These are phyloP conservation scores for Habrosyne pyritoides DNA, from an alignment of 2,888 invertebrate species.

Conservation along the genomic window DNA sequence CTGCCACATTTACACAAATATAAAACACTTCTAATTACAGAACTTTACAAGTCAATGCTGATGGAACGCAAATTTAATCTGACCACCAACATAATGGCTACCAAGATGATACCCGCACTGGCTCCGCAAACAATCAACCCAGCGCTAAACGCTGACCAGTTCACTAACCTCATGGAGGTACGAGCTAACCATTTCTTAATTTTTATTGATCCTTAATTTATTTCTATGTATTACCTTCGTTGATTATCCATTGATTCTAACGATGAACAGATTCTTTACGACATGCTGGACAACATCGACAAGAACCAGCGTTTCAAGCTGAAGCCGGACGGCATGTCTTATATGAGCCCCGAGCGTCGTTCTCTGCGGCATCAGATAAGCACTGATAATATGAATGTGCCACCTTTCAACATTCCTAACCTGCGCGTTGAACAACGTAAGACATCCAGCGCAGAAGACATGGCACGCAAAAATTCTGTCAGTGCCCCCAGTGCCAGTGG, in stretches of 20 bases:
- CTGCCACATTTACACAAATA: conserved; percentile 10
- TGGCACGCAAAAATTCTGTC: conserved; percentile 94
- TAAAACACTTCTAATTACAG: conserved; percentile 79
- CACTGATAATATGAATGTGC: conserved; percentile 93
- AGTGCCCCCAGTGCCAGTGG: conserved; percentile 70
- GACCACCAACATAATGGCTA: conserved; percentile 95
- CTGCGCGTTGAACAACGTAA: conserved; percentile 93
- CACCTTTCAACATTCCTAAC: conserved; percentile 94
- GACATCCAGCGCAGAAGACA: conserved; percentile 95
- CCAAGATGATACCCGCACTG: conserved; percentile 95
- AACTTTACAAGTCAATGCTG: conserved; percentile 95
- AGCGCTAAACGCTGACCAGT: conserved; percentile 64
- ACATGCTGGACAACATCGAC: conserved; percentile 96
- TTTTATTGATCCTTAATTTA: conserved; percentile 1
- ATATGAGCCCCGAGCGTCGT: conserved; percentile 90
- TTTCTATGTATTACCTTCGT: too few species aligned
- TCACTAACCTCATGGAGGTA: conserved; percentile 72
- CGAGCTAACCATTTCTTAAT: not conserved
- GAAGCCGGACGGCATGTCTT: conserved; percentile 90
- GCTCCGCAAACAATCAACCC: conserved; percentile 97
- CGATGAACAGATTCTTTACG: conserved; percentile 88
- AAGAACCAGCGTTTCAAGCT: conserved; percentile 94
- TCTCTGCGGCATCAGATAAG: conserved; percentile 91
- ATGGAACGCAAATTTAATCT: conserved; percentile 95
- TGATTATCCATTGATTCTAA: too few species aligned